Evolutionary conservation across 2,113 vertebrate species (phyloP).

Genomic region (Condylura cristata): DNA sequence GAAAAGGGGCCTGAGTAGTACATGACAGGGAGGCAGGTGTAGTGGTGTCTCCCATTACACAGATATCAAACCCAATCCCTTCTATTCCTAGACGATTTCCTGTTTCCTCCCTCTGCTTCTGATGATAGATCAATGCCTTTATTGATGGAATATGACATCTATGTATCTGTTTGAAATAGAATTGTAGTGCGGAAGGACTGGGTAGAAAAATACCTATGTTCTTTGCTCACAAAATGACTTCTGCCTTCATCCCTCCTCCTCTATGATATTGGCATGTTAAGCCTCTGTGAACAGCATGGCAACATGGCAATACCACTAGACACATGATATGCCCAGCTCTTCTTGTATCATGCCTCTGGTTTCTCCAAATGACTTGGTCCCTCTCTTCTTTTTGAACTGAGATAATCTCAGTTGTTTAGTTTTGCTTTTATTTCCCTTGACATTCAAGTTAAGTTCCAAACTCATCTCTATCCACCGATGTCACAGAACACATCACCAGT

Average conservation of each 20-base stretch:
- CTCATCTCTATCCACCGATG: too few species aligned
- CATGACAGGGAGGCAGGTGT: background rate
- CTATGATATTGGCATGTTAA: background rate
- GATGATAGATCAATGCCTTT: background rate
- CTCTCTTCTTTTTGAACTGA: constrained; percentile 29
- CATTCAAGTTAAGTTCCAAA: too few species aligned
- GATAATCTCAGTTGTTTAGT: too few species aligned
- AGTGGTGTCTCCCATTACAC: too few species aligned
- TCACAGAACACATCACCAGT: too few species aligned
- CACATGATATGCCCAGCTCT: constrained; percentile 28
- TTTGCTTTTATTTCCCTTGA: too few species aligned
- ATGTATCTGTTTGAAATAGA: constrained; percentile 44
- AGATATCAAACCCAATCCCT: background rate
- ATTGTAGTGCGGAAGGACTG: background rate
- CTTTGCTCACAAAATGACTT: background rate
- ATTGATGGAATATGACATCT: background rate
- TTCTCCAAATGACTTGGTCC: constrained; percentile 43
- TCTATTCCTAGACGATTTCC: background rate
- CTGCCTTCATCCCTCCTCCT: background rate
- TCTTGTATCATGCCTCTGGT: constrained; percentile 63
- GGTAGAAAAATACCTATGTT: background rate
- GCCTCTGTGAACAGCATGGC: background rate
- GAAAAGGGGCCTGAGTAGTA: background rate
- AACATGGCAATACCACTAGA: background rate
- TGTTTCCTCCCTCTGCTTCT: background rate